Evolutionary conservation across 1,140 invertebrate genomes (phyloP), one percentile per base, ranked within the genome.

Genomic region (Ips nitidus): DNA sequence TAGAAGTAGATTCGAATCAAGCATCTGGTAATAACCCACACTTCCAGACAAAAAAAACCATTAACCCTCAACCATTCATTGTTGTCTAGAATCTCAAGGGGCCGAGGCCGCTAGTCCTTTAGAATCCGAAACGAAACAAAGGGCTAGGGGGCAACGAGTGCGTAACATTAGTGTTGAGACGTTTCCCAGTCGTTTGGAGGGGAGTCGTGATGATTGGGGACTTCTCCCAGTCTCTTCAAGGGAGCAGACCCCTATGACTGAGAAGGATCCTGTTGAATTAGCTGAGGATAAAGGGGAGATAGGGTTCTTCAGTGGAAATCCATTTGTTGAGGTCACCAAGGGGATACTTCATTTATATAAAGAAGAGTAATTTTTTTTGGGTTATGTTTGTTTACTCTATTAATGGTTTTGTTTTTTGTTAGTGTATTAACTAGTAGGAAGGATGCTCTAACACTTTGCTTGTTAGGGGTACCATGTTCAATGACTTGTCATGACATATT

Each of bases 311-410:
- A 97, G 91, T 78, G 98, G 98, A 1, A 99, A 99, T 86, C 97
- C 97, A 5, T 91, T 93, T 78, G 95, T 98, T 4, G 98, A 99
- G 85, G 89, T 95, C 41, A 97, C 94, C 0, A 97, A 96, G 81
- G 98, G 98, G 55, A 91, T 99, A 56, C 83, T 99, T 38, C 97
- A 99, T 86, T 83, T 98, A 1, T 98, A 96, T 80, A 98, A 98
- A 82, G 95, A 98, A 82, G 95, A 96, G 75, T 80, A 76, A 64
- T 73, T 71, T 37, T 43, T 22, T 50, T 50, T 3, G 45, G 3
- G 3, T 22, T 8, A 50, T 50, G 3, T 50, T 2, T 50, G 7
- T 50, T 1, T 2, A 50, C 22, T 4, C 3, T 50, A 50, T 1
- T 22, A 50, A 50, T 8, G 1, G 45, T 50, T 6, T 50, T 2